Base-by-base conservation (phyloP, 2,888 invertebrate species). In the Ochropacha duplaris region DNA sequence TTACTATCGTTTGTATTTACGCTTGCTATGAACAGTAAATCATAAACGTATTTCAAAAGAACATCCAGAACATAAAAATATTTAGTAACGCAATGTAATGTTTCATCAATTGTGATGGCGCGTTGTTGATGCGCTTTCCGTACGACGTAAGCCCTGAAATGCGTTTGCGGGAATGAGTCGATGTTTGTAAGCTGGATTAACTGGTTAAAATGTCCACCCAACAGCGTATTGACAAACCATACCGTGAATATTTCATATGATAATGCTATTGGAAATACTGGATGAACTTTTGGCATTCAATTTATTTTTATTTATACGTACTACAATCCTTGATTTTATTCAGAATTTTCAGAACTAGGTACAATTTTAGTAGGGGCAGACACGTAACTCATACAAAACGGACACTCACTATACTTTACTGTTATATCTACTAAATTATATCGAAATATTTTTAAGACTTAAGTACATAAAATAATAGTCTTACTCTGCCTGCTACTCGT, bases 91-190 rank as follows among this genome's bases (percentile, higher is more conserved):
- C 71, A 51, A 54, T 54, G 84, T 79, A 68, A 61, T 62, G 68
- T 77, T 78, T 71, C 79, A 81, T 83, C 82, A 83, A 81, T 85
- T 81, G 82, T 81, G 83, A 84, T 87, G 84, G 82, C 76, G 81
- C 72, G 72, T 74, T 68, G 67, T 66, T 78, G 79, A 79, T 86
- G 86, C 78, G 83, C 86, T 83, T 87, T 88, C 79, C 81, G 70
- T 69, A 76, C 72, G 76, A 78, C 77, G 73, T 81, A 78, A 83
- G 75, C 79, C 71, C 72, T 72, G 76, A 76, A 84, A 79, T 77
- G 76, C 79, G 71, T 82, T 84, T 81, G 78, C 68, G 81, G 79
- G 71, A 73, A 77, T 75, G 73, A 77, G 78, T 78, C 72, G 71
- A 73, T 73, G 76, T 81, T 82, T 83, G 82, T 79, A 80, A 83